These are phyloP conservation scores for Drosophila parabipectinata DNA, from an alignment of 1,140 invertebrate species.

Conservation along the genomic window DNA sequence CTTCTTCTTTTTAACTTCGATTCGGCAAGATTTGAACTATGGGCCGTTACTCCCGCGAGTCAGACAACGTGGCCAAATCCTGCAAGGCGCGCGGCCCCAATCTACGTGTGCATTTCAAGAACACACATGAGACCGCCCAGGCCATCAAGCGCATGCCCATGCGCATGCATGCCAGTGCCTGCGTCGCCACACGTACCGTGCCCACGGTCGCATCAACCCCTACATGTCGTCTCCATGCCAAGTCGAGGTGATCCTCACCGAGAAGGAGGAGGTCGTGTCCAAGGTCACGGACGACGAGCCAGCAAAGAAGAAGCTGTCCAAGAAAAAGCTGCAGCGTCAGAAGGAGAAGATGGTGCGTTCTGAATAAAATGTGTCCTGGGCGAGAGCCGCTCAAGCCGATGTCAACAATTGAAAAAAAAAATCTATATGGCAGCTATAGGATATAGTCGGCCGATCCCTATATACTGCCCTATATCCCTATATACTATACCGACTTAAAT, in stretches of 20 bases:
- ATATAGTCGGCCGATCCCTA: too few relatives aligned
- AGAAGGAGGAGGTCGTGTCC: conserved; percentile 97
- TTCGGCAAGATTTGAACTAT: conserved; percentile 86
- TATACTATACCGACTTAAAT: too few relatives aligned
- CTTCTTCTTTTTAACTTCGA: conserved; percentile 3
- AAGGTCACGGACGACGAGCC: conserved; percentile 93
- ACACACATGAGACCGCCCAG: conserved; percentile 98
- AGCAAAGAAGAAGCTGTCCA: conserved; percentile 93
- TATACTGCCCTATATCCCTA: too few relatives aligned
- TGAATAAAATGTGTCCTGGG: conserved; percentile 79
- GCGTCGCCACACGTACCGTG: conserved; percentile 98
- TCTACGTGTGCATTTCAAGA: conserved; percentile 99
- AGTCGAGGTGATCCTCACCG: conserved; percentile 98
- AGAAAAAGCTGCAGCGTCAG: conserved; percentile 94
- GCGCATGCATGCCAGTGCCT: conserved; percentile 96
- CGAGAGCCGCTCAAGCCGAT: conserved; percentile 63
- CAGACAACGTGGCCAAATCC: conserved; percentile 97
- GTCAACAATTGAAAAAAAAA: conserved; percentile 84
- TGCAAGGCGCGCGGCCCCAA: conserved; percentile 99
- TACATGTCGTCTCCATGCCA: conserved; percentile 99
- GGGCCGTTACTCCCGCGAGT: conserved; percentile 98
- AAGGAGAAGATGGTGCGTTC: conserved; percentile 93
- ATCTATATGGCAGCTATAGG: too few relatives aligned
- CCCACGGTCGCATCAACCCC: conserved; percentile 99
- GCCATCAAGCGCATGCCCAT: conserved; percentile 98